phyloP scores from a whole-genome alignment of 2,113 vertebrate species.

The Siniperca chuatsi region DNA sequence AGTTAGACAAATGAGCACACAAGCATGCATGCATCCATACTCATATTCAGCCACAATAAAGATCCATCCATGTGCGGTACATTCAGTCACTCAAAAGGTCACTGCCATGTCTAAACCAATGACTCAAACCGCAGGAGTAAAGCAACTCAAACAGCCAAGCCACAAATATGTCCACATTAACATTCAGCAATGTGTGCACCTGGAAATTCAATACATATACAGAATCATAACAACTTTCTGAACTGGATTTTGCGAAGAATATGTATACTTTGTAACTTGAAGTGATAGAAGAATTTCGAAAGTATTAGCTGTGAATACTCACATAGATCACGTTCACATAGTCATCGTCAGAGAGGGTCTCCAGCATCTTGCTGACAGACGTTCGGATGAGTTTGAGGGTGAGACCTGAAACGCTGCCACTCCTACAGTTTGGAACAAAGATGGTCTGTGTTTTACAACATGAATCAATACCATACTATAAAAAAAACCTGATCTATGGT shows the following conservation, averaged over 20 bases:
- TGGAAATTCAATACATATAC: background rate
- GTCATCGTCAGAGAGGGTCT: conserved; percentile 96
- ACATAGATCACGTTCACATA: conserved; percentile 97
- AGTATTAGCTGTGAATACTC: conserved; percentile 78
- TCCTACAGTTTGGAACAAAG: conserved; percentile 81
- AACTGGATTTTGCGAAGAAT: background rate
- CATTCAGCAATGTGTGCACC: conserved; percentile 15
- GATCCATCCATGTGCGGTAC: conserved; percentile 43
- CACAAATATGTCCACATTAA: conserved; percentile 35
- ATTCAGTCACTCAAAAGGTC: conserved; percentile 54
- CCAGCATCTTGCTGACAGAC: conserved; percentile 94
- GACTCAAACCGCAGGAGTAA: conserved; percentile 19
- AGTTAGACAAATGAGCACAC: conserved; percentile 30
- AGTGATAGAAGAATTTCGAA: background rate
- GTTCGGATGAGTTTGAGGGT: conserved; percentile 94
- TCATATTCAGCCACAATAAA: conserved; percentile 24
- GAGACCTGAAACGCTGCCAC: conserved; percentile 94
- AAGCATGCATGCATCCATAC: conserved; percentile 25
- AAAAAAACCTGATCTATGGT: background rate
- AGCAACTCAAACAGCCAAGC: conserved; percentile 5
- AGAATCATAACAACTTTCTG: background rate
- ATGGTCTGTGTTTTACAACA: background rate
- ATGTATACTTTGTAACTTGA: background rate
- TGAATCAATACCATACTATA: background rate
- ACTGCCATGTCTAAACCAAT: conserved; percentile 33